Base-by-base conservation (phyloP, 2,797 vertebrate species). In the Cuculus canorus region DNA sequence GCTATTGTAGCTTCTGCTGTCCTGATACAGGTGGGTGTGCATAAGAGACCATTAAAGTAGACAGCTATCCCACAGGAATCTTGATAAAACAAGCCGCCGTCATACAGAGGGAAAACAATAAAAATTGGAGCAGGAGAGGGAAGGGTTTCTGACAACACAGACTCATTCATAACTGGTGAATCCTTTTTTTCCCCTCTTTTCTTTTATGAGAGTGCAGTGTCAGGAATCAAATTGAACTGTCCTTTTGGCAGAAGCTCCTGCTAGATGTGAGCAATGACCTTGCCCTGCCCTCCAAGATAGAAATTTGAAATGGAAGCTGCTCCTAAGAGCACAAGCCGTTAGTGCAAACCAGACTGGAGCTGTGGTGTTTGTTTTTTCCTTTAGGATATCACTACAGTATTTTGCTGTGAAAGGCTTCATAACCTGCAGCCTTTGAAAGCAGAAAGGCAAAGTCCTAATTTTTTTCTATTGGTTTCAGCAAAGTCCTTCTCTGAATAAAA, bases 181-280 rank as follows among this genome's bases (percentile, higher is more conserved):
- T 32, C 17, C 23, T 37, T 95, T 79, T 95, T 82, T 66, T 53
- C 30, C 30, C 35, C 61, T 84, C 52, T 56, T 78, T 80, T 54
- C 47, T 88, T 76, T 73, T 59, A 25, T 60, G 53, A 16, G 11
- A 22, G 1, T 50, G 64, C 17, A 3, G 17, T 66, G 77, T 88
- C 80, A 90, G 70, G 70, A 86, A 94, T 86, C 90, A 93, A 92
- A 95, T 59, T 21, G 37, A 88, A 61, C 41, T 63, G 47, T 59
- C 69, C 66, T 88, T 80, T 70, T n/a, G 7, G 80, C 68, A 88
- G 71, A 52, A 86, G 86, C 32, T 93, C 66, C 83, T 86, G 81
- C 39, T 88, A 64, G 48, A 88, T 70, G 32, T 64, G 45, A 93
- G 78, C 77, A 82, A 52, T 90, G 90, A 94, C 93, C 83, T 70